A percentile compares a stretch with the other conserved stretches of the same genome.
These are phyloP conservation scores for Sebastes reedi DNA, from an alignment of 2,797 vertebrate genomes.

Conservation along the genomic window DNA sequence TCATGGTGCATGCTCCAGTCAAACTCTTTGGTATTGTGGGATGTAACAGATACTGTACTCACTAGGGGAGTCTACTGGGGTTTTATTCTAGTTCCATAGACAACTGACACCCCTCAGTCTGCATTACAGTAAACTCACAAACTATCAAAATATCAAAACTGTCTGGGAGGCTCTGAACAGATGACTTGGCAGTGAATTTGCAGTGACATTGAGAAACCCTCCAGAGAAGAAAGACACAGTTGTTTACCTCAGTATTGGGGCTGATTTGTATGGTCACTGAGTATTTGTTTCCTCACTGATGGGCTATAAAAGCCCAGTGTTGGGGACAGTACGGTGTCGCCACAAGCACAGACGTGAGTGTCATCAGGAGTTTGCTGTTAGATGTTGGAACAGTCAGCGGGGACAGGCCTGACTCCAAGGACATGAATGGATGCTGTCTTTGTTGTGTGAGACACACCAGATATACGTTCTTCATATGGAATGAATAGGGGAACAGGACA, in stretches of 20 bases:
- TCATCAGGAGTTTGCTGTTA: conserved; percentile 42
- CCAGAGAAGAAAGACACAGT: conserved; percentile 26
- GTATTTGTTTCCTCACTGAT: conserved; percentile 37
- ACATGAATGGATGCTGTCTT: conserved; percentile 7
- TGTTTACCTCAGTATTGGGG: conserved; percentile 25
- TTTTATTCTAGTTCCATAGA: background rate
- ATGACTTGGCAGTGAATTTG: conserved; percentile 17
- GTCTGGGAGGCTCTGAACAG: background rate
- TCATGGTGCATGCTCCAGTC: background rate
- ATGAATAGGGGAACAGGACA: background rate
- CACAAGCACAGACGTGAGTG: conserved; percentile 6
- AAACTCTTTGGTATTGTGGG: background rate
- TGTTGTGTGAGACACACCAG: background rate
- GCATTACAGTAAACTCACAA: background rate
- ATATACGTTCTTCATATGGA: background rate
- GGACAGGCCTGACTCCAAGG: conserved; percentile 28
- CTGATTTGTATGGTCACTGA: conserved; percentile 45
- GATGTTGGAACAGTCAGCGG: conserved; percentile 2
- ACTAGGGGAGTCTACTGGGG: background rate
- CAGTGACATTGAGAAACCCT: conserved; percentile 47
- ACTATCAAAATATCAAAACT: conserved; percentile 12
- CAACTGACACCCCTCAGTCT: background rate
- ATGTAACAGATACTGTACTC: background rate
- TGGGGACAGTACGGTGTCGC: conserved; percentile 9
- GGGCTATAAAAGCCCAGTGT: conserved; percentile 30